Percentiles rank a stretch among this genome's conserved stretches.
Evolutionary conservation across 2,113 vertebrate species (phyloP).

Genomic region (Siniperca chuatsi): DNA sequence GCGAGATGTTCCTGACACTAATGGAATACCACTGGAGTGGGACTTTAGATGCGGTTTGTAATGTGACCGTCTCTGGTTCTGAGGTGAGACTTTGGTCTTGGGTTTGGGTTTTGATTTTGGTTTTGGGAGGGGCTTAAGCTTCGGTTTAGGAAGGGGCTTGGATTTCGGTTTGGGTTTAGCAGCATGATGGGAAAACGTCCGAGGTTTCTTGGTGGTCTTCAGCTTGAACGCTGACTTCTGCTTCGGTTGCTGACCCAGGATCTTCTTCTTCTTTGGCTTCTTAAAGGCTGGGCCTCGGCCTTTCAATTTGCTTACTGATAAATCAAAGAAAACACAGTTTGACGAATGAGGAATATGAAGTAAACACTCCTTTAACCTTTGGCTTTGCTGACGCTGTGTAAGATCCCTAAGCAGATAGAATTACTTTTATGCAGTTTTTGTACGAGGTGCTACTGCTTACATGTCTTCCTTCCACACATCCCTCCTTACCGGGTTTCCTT

Average conservation of each 20-base stretch:
- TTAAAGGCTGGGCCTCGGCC: not conserved
- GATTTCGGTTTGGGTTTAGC: slow-evolving; percentile 18
- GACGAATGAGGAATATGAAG: not conserved
- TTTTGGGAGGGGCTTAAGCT: slow-evolving; percentile 25
- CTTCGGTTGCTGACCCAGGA: slow-evolving; percentile 41
- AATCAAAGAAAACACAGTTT: slow-evolving; percentile 8
- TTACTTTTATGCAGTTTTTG: not conserved
- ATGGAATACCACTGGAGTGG: not conserved
- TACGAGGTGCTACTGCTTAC: not conserved
- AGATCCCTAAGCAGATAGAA: not conserved
- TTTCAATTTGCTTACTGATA: slow-evolving; percentile 12
- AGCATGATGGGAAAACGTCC: not conserved
- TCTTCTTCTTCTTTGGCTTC: slow-evolving; percentile 64
- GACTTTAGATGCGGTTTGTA: not conserved
- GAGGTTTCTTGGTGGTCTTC: slow-evolving; percentile 57
- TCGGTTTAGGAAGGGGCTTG: slow-evolving; percentile 28
- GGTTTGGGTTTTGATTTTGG: slow-evolving; percentile 27
- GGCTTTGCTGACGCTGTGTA: not conserved
- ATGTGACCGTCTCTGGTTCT: not conserved
- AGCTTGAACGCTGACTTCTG: slow-evolving; percentile 58
- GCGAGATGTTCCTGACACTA: not conserved
- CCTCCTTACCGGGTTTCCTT: not conserved
- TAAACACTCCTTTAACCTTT: not conserved
- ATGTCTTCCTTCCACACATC: not conserved
- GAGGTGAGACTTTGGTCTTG: slow-evolving; percentile 18